Evolutionary conservation across 2,113 vertebrate genomes (phyloP), one percentile per base, ranked within the genome.

Genomic region (Microcebus jonahi): DNA sequence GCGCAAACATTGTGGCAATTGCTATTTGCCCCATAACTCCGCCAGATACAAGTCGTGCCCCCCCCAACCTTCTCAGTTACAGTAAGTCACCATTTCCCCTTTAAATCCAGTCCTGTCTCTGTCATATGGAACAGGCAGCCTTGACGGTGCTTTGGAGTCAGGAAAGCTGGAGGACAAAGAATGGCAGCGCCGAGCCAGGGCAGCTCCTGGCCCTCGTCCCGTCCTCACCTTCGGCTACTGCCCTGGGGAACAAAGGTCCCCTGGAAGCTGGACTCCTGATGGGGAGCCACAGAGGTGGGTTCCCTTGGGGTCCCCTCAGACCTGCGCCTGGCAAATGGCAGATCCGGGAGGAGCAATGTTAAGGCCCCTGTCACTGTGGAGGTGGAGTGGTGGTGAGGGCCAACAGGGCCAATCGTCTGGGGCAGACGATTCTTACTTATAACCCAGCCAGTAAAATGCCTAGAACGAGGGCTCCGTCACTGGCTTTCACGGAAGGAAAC

Each of bases 1-100:
- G 27, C 67, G 10, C 67, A 67, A 6, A 31, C 6, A 2, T 45
- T 0, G 31, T 0, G 8, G 48, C 7, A 0, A 25, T 36, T 57
- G 17, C 25, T 13, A 9, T 57, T 15, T 29, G 25, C 55, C 48
- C 65, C 6, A 6, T 81, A 29, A 57, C 48, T 67, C 75, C 11
- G 53, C 20, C 20, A 70, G 50, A 42, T 3, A 36, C 11, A 57
- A 39, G 57, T 42, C 36, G 73, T 65, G 20, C 29, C 29, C 14
- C 50, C 45, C 39, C 9, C 0, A 0, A 34, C 27, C 1, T 36
- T 45, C 61, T 70, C 59, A 11, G 61, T 68, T 31, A 36, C 9
- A 15, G n/a, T 39, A 39, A 73, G 27, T 27, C 57, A 48, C 15
- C 61, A 50, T 59, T 29, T 4, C 17, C 42, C 10, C 31, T 85